Evolutionary conservation across 2,113 vertebrate species (phyloP).

Genomic region (Myotis brandtii): DNA sequence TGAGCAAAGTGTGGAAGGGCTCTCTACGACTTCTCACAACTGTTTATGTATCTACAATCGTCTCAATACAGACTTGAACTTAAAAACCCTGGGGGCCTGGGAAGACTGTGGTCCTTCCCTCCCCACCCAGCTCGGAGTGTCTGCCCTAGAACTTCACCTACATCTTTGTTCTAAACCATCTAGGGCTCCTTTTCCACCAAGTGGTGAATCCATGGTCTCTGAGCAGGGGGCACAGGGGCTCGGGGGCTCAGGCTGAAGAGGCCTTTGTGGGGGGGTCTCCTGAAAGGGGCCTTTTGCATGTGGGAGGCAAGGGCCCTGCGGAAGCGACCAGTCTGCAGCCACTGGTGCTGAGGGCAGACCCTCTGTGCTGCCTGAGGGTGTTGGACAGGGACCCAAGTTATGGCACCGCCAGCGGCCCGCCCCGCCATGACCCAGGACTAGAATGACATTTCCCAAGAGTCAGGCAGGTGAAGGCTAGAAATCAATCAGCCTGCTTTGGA

Average conservation of each 20-base stretch:
- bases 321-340: background rate
- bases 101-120: constrained; percentile 37
- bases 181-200: background rate
- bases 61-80: background rate
- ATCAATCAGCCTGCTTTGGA: constrained; percentile 29
- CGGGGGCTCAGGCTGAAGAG: background rate
- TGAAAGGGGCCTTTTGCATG: background rate
- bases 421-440: background rate
- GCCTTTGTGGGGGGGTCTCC: background rate
- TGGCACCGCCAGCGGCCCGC: background rate
- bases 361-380: background rate
- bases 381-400: background rate
- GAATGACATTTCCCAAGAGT: constrained; percentile 23
- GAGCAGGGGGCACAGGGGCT: constrained; percentile 20
- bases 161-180: background rate
- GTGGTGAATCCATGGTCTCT: background rate
- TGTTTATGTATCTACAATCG: background rate
- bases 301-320: background rate
- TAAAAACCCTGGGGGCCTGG: background rate
- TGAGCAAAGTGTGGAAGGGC: background rate
- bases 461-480: background rate
- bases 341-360: background rate
- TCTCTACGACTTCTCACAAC: constrained; percentile 3
- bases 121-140: background rate
- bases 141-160: background rate